phyloP scores from a whole-genome alignment of 2,888 invertebrate genomes.

The Ochropleura plecta region DNA sequence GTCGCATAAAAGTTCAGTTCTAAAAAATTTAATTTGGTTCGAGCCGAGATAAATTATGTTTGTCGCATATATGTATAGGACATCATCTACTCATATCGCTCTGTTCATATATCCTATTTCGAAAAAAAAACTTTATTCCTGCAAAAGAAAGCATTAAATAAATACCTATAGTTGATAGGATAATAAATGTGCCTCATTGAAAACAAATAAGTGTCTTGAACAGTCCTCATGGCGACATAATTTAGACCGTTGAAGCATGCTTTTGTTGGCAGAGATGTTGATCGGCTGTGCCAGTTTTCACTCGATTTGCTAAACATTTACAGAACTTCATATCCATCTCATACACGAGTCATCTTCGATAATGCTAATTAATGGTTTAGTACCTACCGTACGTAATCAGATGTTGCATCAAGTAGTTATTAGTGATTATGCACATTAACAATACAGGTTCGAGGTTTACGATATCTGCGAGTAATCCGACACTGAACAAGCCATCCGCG shows the following conservation, averaged over 20 bases:
- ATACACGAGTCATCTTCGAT: constrained; percentile 36
- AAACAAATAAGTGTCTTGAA: constrained; percentile 2
- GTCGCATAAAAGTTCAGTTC: neutral
- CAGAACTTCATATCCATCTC: constrained; percentile 28
- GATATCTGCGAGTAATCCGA: constrained; percentile 85
- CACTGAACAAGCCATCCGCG: constrained; percentile 81
- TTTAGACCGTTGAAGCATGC: neutral
- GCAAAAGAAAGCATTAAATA: neutral
- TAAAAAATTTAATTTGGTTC: neutral
- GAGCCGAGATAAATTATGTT: neutral
- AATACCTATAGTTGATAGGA: constrained; percentile 4
- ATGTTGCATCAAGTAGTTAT: constrained; percentile 29
- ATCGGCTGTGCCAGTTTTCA: constrained; percentile 6
- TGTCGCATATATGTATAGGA: constrained; percentile 17
- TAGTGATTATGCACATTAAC: constrained; percentile 21
- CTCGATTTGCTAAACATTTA: constrained; percentile 6
- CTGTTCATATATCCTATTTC: constrained; percentile 1
- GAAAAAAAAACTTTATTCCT: neutral
- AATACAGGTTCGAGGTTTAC: constrained; percentile 81
- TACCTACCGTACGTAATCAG: constrained; percentile 21
- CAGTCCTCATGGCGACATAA: neutral
- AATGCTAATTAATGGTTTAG: constrained; percentile 40
- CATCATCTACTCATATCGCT: constrained; percentile 9
- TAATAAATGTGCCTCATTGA: neutral
- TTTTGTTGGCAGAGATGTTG: constrained; percentile 20